phyloP scores from a whole-genome alignment of 2,797 vertebrate species.

The Bufotes viridis region DNA sequence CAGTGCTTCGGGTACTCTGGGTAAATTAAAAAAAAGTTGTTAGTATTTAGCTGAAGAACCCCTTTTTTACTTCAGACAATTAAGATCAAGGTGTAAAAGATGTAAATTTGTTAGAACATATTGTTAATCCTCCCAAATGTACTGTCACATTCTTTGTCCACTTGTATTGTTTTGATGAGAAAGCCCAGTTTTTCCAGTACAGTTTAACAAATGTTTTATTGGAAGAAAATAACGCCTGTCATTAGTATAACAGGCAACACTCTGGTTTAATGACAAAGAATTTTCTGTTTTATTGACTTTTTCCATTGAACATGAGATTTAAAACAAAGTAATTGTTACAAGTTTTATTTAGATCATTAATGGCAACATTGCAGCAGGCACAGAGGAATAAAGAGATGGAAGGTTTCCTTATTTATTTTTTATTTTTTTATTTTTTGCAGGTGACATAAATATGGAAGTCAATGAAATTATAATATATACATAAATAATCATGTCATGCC shows the following conservation, averaged over 20 bases:
- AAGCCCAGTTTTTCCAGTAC: background rate
- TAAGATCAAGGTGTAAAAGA: background rate
- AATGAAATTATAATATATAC: background rate
- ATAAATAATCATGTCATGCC: too few relatives aligned
- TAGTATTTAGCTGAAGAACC: too few relatives aligned
- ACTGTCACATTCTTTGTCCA: background rate
- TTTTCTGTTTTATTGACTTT: conserved; percentile 21
- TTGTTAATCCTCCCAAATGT: background rate
- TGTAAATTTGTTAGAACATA: background rate
- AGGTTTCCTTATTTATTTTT: background rate
- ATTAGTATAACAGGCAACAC: conserved; percentile 14
- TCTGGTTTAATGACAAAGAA: conserved; percentile 19
- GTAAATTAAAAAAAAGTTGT: too few relatives aligned
- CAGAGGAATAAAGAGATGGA: background rate
- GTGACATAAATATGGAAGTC: background rate
- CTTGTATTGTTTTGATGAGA: background rate
- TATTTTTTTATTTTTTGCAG: background rate
- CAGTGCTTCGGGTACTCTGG: too few relatives aligned
- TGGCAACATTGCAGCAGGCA: background rate
- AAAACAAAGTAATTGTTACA: conserved; percentile 21
- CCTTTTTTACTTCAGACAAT: too few relatives aligned
- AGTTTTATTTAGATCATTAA: conserved; percentile 35
- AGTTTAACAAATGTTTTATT: conserved; percentile 21
- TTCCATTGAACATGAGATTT: conserved; percentile 13
- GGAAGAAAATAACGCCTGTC: conserved; percentile 15